Evolutionary conservation across 64 coral and sea anemone genomes (phyloP).

Genomic region (Astreopora myriophthalma): DNA sequence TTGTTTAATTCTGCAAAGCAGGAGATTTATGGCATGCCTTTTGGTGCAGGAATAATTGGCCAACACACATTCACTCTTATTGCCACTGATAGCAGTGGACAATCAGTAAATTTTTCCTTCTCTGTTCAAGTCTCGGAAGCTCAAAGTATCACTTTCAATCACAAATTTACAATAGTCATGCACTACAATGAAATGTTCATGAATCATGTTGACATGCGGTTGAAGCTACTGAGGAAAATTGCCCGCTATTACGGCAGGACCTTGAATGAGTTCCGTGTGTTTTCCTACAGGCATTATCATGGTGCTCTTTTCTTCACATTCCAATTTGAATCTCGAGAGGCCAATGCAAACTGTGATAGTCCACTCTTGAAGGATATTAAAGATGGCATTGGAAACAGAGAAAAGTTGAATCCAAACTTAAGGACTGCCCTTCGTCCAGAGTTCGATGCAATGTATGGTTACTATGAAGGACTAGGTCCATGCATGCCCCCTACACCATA

Average conservation of each 20-base stretch:
- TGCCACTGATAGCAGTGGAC: constrained; percentile 63
- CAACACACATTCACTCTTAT: constrained; percentile 33
- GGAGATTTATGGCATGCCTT: constrained; percentile 75
- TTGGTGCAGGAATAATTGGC: background rate
- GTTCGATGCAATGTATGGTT: constrained; percentile 29
- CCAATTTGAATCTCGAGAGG: constrained; percentile 23
- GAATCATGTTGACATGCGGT: constrained; percentile 30
- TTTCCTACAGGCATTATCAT: background rate
- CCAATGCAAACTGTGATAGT: constrained; percentile 19
- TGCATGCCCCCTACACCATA: background rate
- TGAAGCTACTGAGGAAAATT: constrained; percentile 53
- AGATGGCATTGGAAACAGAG: constrained; percentile 42
- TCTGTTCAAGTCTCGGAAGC: constrained; percentile 47
- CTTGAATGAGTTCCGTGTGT: constrained; percentile 22
- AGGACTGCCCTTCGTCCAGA: background rate
- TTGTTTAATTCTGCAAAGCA: constrained; percentile 38
- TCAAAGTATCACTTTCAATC: background rate
- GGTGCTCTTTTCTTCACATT: constrained; percentile 56
- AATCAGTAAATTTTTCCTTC: background rate
- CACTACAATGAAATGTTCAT: constrained; percentile 48
- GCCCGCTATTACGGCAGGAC: constrained; percentile 35
- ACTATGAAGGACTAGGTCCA: background rate
- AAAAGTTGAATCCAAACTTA: constrained; percentile 1
- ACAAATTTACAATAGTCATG: constrained; percentile 60
- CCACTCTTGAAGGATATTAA: background rate